Conservation (phyloP, 1,140 invertebrate genomes). For the Phocides pigmalion region DNA sequence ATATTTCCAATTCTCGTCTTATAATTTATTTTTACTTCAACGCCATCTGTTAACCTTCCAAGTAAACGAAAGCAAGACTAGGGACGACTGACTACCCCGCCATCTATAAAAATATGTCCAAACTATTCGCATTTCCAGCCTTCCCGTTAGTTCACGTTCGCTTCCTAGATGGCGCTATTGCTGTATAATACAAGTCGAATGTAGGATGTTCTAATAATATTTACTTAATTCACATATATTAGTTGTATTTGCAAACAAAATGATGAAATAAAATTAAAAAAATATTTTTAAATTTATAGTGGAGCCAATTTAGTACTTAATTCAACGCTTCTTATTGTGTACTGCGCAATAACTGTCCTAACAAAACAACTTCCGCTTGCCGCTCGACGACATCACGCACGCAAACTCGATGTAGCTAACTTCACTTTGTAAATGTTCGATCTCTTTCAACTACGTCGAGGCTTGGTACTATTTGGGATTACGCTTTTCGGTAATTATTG, state of each 20-base stretch:
- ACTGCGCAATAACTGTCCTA: constrained; percentile 67
- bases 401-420: constrained; percentile 71
- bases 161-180: constrained; percentile 25
- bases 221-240: too few relatives aligned
- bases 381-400: constrained; percentile 73
- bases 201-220: neutral
- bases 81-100: neutral
- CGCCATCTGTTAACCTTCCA: constrained; percentile 12
- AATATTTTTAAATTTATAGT: neutral
- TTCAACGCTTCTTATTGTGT: constrained; percentile 39
- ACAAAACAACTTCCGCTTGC: constrained; percentile 74
- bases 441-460: constrained; percentile 79
- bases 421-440: constrained; percentile 81
- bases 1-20: too few relatives aligned
- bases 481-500: constrained; percentile 80
- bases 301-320: neutral
- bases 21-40: too few relatives aligned
- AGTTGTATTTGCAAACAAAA: neutral
- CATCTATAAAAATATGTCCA: neutral
- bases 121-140: too few relatives aligned
- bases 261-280: neutral
- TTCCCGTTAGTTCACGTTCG: neutral
- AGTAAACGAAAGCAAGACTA: neutral
- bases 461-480: constrained; percentile 75
- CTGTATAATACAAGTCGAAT: constrained; percentile 1